Conservation (phyloP, 1,140 invertebrate genomes). For the Brachionus sp. region DNA sequence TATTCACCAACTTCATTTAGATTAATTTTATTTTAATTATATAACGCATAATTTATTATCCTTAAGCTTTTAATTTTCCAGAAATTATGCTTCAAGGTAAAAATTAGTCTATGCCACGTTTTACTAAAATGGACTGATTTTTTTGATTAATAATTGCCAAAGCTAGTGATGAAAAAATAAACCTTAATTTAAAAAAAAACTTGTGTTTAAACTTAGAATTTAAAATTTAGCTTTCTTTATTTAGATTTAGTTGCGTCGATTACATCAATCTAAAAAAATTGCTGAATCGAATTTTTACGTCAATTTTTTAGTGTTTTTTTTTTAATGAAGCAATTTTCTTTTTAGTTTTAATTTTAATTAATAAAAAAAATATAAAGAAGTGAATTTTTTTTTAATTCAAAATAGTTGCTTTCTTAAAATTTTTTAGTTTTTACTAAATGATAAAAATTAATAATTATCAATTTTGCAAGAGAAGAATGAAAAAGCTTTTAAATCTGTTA, state of each 20-base stretch:
- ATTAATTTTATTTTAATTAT: neutral
- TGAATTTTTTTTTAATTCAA: neutral
- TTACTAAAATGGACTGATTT: neutral
- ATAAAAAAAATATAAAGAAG: neutral
- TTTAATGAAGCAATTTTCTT: neutral
- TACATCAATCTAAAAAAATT: neutral
- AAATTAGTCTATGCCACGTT: neutral
- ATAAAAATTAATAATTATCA: too few relatives aligned
- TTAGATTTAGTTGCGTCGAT: too few relatives aligned
- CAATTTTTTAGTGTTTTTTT: neutral
- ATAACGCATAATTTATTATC: neutral
- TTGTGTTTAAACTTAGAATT: neutral
- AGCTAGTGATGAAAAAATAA: neutral
- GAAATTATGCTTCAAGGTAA: neutral
- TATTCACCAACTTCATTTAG: neutral
- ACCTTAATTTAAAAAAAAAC: neutral
- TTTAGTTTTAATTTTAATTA: neutral
- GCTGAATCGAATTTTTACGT: neutral
- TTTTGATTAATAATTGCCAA: neutral
- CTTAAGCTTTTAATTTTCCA: neutral
- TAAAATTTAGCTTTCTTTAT: neutral
- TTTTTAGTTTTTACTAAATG: too few relatives aligned
- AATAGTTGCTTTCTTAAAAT: too few relatives aligned
- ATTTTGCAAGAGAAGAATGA: too few relatives aligned
- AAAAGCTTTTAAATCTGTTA: too few relatives aligned